Base-by-base conservation (phyloP, 2,797 vertebrate genomes). In the Sciurus carolinensis region DNA sequence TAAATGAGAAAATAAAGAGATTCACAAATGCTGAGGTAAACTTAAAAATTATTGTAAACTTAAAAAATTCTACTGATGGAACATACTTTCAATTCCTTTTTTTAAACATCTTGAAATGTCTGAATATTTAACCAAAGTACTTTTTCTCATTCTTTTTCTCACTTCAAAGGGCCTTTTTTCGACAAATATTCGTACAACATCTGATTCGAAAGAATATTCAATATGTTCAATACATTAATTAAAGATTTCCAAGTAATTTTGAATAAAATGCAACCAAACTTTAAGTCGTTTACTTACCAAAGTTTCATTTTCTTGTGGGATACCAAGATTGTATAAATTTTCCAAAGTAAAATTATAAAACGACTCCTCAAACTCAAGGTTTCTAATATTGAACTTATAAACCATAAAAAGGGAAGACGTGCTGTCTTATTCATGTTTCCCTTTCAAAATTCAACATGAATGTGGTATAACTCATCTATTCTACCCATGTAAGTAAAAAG, bases 301-400 rank as follows among this genome's bases (percentile, higher is more conserved):
- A 36, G 1, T 50, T 39, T 1, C 47, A 11, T 28, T 82, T 67
- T 39, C 28, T 28, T 10, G 2, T 62, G 59, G 28, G 8, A 79
- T 50, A 36, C 44, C 18, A 66, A 89, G 22, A 15, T 57, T 52
- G 17, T 36, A 72, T 24, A 2, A 59, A 44, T 42, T 92, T 77
- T 62, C 76, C n/a, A 84, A 95, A 92, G 22, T 66, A 33, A 33
- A 33, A 66, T 77, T 52, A 82, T 28, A 84, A 92, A 88, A 15
- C 52, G 30, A 28, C 10, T 88, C 20, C 52, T 85, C 30, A 57
- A 54, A n/a, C 11, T 17, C n/a, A 64, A 8, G 2, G 7, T 80
- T 93, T 90, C 44, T 73, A 66, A 89, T 85, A 66, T 44, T 36
- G 22, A 85, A 54, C 18, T 33, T 33, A 26, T 47, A 12, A 59